phyloP scores from a whole-genome alignment of 2,888 invertebrate species.

The Prionchulus punctatus region DNA sequence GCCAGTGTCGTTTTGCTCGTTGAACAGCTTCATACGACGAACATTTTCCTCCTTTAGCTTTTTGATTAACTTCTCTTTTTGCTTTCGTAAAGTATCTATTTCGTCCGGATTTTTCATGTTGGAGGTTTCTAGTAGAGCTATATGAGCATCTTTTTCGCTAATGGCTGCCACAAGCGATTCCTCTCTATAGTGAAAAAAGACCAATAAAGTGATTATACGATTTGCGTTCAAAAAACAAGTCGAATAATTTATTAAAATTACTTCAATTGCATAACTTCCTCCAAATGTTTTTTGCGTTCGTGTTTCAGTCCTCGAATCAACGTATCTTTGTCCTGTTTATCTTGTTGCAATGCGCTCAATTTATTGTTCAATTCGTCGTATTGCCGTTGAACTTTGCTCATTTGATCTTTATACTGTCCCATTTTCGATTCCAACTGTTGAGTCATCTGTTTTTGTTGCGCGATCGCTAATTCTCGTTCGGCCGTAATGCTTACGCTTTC shows the following conservation, averaged over 20 bases:
- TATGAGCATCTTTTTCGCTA: slow-evolving; percentile 70
- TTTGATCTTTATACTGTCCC: slow-evolving; percentile 50
- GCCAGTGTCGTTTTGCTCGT: neutral
- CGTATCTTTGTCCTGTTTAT: slow-evolving; percentile 48
- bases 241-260: slow-evolving; percentile 33
- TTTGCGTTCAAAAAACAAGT: neutral
- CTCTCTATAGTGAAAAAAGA: slow-evolving; percentile 56
- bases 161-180: slow-evolving; percentile 65
- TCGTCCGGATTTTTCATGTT: slow-evolving; percentile 43
- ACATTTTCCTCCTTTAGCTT: slow-evolving; percentile 37
- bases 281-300: slow-evolving; percentile 51
- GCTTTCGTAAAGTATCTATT: slow-evolving; percentile 50
- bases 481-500: slow-evolving; percentile 50
- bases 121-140: slow-evolving; percentile 61
- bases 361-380: slow-evolving; percentile 52
- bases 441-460: slow-evolving; percentile 34
- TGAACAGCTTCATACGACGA: neutral
- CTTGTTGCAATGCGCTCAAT: slow-evolving; percentile 48
- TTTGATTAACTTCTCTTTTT: slow-evolving; percentile 53
- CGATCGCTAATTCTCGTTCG: slow-evolving; percentile 39
- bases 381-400: slow-evolving; percentile 52
- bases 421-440: slow-evolving; percentile 26
- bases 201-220: slow-evolving; percentile 9
- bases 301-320: slow-evolving; percentile 45
- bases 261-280: slow-evolving; percentile 63